Evolutionary conservation across 2,888 invertebrate species (phyloP).

Genomic region (Dasysyrphus tricinctus): DNA sequence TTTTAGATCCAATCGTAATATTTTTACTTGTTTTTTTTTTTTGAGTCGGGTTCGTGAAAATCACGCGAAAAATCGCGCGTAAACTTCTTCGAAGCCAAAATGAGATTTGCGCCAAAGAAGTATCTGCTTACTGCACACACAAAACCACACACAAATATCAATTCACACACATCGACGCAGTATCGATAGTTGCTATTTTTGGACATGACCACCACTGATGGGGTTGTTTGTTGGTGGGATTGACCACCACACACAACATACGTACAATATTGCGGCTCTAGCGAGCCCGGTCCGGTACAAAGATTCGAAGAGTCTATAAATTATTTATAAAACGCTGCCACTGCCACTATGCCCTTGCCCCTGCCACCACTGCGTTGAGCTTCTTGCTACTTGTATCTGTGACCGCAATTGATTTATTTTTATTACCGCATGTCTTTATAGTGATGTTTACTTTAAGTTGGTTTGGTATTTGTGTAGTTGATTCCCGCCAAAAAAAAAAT

Average conservation of each 20-base stretch:
- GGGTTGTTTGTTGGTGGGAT: conserved; percentile 71
- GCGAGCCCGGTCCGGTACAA: conserved; percentile 22
- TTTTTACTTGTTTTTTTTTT: conserved; percentile 21
- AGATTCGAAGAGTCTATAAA: conserved; percentile 65
- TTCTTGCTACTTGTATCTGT: conserved; percentile 63
- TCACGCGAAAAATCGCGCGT: conserved; percentile 60
- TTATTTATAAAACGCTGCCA: conserved; percentile 72
- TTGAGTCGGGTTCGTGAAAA: conserved; percentile 16
- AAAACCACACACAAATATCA: conserved; percentile 21
- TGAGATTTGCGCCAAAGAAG: conserved; percentile 71
- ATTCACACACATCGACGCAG: not conserved
- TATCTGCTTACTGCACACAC: conserved; percentile 42
- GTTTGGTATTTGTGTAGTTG: conserved; percentile 25
- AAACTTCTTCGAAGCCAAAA: conserved; percentile 58
- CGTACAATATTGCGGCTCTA: not conserved
- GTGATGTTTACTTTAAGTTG: conserved; percentile 42
- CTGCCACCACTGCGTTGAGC: conserved; percentile 4
- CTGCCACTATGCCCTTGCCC: not conserved
- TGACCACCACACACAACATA: conserved; percentile 66
- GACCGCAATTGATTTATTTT: conserved; percentile 75
- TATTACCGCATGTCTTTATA: conserved; percentile 63
- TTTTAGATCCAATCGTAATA: conserved; percentile 66
- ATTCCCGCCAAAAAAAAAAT: conserved; percentile 59
- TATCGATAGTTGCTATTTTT: conserved; percentile 70
- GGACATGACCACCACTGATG: conserved; percentile 74